Base-by-base conservation (phyloP, 2,888 invertebrate species). In the Tetheella fluctuosa region DNA sequence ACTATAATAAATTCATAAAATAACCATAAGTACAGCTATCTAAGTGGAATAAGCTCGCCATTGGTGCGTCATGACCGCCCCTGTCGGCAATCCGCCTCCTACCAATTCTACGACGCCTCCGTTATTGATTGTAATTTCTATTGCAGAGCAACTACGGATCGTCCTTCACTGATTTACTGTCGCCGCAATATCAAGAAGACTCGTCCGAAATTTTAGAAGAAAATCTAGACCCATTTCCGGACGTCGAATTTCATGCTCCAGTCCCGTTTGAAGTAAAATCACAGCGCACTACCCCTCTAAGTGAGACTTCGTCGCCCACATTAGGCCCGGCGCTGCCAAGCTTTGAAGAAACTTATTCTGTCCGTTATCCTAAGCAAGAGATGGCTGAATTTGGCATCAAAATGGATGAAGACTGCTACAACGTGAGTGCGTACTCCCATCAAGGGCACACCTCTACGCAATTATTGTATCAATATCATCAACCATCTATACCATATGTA, bases 281-380 rank as follows among this genome's bases (percentile, higher is more conserved):
- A 54, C 91, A 90, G 55, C 84, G 91, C 17, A 77, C 84, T 23
- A 91, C 91, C 52, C 90, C 92, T 56, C 80, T 90, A 64, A 93
- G 93, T 72, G 91, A 88, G 70, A 85, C 91, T 48, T 86, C 90
- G 48, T 93, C 93, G 61, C 92, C 91, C 17, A 91, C 83, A 15
- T 84, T 86, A 23, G 94, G 95, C 73, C 95, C 95, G 54, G 95
- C 96, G 55, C 89, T 97, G 79, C 97, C 97, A 67, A 97, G 97
- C 90, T 97, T 97, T 91, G 97, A 97, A 93, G 97, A 97, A 91
- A 97, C 97, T 30, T 97, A 97, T 87, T 96, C 96, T 62, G 95
- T 96, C 57, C 95, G 96, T 67, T 96, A 96, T 81, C 94, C 95
- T 64, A 94, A 94, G 75, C 94, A 94, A 83, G 95, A 94, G 85